Evolutionary conservation across 2,113 vertebrate genomes (phyloP), one percentile per base, ranked within the genome.

Genomic region (Chionodraco myersi): DNA sequence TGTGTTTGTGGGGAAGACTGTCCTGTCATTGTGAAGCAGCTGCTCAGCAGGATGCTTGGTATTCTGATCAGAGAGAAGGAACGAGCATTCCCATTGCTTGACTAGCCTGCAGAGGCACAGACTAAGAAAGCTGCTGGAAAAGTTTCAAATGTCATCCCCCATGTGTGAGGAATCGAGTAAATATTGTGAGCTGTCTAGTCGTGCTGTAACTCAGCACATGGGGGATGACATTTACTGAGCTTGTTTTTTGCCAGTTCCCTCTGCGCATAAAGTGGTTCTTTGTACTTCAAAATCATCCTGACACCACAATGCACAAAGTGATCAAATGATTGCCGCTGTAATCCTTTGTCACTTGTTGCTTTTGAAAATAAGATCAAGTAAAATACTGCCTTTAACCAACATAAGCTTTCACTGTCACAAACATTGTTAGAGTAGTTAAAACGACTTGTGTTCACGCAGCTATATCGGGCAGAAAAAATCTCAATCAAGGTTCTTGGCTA

Each of bases 1-100:
- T 61, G 23, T 70, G 71, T 58, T 79, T 56, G 21, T 66, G 47
- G 62, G 52, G 34, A 74, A 34, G 47, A 72, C 0, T 45, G 45
- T 77, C 48, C 58, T 75, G 75, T 73, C 66, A 1, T 45, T 65
- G 82, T 59, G 76, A 79, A 89, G 81, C 89, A 90, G 89, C 86
- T 89, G 89, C 80, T 79, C 70, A 26, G 66, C 79, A 48, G 65
- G 81, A 85, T 87, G 85, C 77, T 92, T 90, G 82, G 87, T 90
- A 93, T 93, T 92, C 88, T 89, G 85, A 85, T 88, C 88, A 93
- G 90, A 77, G 88, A 68, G 69, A 70, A 79, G 78, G 76, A 72
- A 61, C 61, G 49, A 77, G 84, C 90, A 49, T 77, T 49, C 73
- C 54, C 52, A 47, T 78, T 60, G 48, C 79, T 63, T 65, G n/a